Evolutionary conservation across 2,888 invertebrate genomes (phyloP).

Genomic region (Abscondita cerata): DNA sequence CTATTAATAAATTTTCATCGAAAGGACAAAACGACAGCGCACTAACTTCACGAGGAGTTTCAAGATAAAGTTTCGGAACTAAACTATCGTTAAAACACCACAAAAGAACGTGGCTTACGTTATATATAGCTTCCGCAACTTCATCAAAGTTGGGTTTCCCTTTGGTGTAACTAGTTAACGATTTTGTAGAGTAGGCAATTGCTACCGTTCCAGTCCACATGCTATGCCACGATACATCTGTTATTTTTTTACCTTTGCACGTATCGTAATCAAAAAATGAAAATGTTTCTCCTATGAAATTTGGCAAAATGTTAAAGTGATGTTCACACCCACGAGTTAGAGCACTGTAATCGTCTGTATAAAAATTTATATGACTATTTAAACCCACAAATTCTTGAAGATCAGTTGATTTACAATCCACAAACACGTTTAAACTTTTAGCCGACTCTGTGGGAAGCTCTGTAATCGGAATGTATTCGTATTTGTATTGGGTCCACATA

Average conservation of each 20-base stretch:
- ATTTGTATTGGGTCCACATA: constrained; percentile 72
- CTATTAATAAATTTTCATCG: constrained; percentile 72
- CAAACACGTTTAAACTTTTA: constrained; percentile 48
- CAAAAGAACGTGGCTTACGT: constrained; percentile 71
- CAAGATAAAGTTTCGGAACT: constrained; percentile 72
- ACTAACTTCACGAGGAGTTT: constrained; percentile 71
- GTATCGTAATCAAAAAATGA: constrained; percentile 71
- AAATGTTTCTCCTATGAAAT: constrained; percentile 58
- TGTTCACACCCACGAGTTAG: constrained; percentile 51
- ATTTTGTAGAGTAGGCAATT: constrained; percentile 69
- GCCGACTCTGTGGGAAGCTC: constrained; percentile 48
- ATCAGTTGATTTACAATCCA: constrained; percentile 43
- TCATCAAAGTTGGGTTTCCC: constrained; percentile 53
- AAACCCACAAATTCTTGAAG: constrained; percentile 50
- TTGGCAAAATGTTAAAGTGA: no score
- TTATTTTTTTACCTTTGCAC: constrained; percentile 71
- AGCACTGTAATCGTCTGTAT: constrained; percentile 67
- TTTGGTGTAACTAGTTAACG: constrained; percentile 60
- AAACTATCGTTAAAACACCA: constrained; percentile 79
- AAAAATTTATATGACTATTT: constrained; percentile 63
- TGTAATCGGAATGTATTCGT: constrained; percentile 49
- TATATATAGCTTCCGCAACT: constrained; percentile 61
- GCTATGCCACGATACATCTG: constrained; percentile 73
- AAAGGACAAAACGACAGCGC: constrained; percentile 72
- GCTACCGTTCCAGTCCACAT: constrained; percentile 73